phyloP scores from a whole-genome alignment of 2,797 vertebrate genomes.

The Megalops cyprinoides region DNA sequence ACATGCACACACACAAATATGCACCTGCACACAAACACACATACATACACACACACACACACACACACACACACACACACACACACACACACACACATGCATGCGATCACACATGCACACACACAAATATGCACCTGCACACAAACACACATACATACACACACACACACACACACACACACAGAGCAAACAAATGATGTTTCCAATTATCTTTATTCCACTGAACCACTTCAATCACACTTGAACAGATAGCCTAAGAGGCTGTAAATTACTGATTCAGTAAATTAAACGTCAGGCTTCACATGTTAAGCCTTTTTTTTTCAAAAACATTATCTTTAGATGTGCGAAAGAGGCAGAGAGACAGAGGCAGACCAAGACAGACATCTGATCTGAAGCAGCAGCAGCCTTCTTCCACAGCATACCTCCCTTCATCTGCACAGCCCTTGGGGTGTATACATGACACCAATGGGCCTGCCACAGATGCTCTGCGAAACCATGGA shows the following conservation, averaged over 20 bases:
- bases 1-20: no score
- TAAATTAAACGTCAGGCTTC: conserved; percentile 23
- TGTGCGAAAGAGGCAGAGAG: neutral
- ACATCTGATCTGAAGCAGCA: neutral
- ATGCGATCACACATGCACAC: no score
- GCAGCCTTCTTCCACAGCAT: neutral
- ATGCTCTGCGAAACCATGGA: neutral
- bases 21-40: no score
- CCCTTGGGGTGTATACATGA: neutral
- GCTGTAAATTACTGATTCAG: conserved; percentile 16
- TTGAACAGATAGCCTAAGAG: conserved; percentile 9
- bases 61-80: no score
- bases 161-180: neutral
- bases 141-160: no score
- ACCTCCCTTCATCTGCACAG: neutral
- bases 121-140: no score
- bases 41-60: no score
- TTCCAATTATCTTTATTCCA: conserved; percentile 25
- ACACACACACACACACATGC: conserved; percentile 5
- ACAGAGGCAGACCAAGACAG: neutral
- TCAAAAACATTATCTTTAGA: neutral
- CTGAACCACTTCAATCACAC: conserved; percentile 23
- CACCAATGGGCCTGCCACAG: neutral
- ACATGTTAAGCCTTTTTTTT: conserved; percentile 9
- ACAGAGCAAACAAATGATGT: conserved; percentile 25